These are phyloP conservation scores for Piprites chloris DNA, from an alignment of 2,113 vertebrate genomes.

Conservation along the genomic window DNA sequence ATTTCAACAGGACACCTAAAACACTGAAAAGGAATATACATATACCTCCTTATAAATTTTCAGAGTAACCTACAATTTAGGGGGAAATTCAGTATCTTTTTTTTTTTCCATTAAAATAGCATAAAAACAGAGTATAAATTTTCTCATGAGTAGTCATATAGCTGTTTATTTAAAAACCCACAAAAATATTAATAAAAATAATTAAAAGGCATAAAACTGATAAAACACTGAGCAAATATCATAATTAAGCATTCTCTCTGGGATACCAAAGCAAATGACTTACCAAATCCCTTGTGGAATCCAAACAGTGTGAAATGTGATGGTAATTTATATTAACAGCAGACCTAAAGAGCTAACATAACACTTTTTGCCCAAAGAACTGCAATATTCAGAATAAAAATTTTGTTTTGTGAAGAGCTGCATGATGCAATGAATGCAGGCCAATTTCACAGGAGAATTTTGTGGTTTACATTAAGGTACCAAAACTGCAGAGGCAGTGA, in stretches of 20 bases:
- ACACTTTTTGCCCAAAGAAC: not conserved
- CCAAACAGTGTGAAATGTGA: not conserved
- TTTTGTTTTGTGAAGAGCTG: not conserved
- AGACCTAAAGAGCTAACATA: not conserved
- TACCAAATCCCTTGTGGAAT: not conserved
- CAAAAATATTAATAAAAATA: not conserved
- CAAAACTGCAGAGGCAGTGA: not conserved
- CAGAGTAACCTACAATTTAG: not conserved
- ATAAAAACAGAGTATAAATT: not conserved
- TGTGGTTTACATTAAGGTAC: not conserved
- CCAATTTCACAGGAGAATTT: not conserved
- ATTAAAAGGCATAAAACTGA: not conserved
- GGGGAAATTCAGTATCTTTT: not conserved
- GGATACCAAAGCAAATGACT: not conserved
- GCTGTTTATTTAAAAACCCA: not conserved
- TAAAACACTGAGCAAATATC: not conserved
- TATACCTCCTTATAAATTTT: not conserved
- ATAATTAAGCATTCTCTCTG: not conserved
- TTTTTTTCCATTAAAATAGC: not conserved
- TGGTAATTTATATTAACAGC: not conserved
- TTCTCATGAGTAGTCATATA: not conserved
- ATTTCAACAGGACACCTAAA: not conserved
- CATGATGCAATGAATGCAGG: not conserved
- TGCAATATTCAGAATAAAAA: not conserved
- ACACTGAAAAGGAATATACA: not conserved